These are phyloP conservation scores for Trissolcus brochymenae DNA, from an alignment of 2,888 invertebrate species.

Conservation along the genomic window DNA sequence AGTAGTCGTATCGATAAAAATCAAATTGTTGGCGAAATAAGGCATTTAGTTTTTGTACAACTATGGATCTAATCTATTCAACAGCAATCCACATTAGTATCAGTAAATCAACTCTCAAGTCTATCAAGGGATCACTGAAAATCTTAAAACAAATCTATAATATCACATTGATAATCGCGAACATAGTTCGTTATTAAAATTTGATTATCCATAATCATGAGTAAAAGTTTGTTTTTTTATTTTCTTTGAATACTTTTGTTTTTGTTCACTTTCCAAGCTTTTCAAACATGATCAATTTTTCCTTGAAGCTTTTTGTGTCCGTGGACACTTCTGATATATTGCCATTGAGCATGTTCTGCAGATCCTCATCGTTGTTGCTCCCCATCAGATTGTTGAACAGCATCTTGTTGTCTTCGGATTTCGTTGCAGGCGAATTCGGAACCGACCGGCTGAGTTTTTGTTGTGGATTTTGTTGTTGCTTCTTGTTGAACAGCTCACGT, in stretches of 20 bases:
- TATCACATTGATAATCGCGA: slow-evolving; percentile 37
- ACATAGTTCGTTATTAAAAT: slow-evolving; percentile 12
- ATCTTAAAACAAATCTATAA: slow-evolving; percentile 23
- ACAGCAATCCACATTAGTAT: slow-evolving; percentile 1
- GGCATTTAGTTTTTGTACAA: too few species aligned
- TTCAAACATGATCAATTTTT: slow-evolving; percentile 75
- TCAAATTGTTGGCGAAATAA: too few species aligned
- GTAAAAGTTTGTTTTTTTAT: not conserved
- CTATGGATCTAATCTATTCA: too few species aligned
- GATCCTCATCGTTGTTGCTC: slow-evolving; percentile 72
- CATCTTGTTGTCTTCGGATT: slow-evolving; percentile 72
- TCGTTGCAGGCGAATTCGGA: slow-evolving; percentile 68
- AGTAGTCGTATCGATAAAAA: too few species aligned
- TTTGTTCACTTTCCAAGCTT: slow-evolving; percentile 70
- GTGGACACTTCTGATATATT: slow-evolving; percentile 75
- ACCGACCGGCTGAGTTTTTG: slow-evolving; percentile 63
- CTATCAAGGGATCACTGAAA: too few species aligned
- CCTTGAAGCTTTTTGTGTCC: slow-evolving; percentile 74
- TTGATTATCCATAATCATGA: slow-evolving; percentile 13
- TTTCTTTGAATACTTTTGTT: not conserved
- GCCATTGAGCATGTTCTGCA: slow-evolving; percentile 75
- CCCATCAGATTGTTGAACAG: slow-evolving; percentile 70
- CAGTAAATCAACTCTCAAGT: not conserved
- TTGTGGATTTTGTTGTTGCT: slow-evolving; percentile 67
- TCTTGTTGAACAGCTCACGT: slow-evolving; percentile 68